Base-by-base conservation (phyloP, 2,797 vertebrate species). In the Cyprinodon diabolis region DNA sequence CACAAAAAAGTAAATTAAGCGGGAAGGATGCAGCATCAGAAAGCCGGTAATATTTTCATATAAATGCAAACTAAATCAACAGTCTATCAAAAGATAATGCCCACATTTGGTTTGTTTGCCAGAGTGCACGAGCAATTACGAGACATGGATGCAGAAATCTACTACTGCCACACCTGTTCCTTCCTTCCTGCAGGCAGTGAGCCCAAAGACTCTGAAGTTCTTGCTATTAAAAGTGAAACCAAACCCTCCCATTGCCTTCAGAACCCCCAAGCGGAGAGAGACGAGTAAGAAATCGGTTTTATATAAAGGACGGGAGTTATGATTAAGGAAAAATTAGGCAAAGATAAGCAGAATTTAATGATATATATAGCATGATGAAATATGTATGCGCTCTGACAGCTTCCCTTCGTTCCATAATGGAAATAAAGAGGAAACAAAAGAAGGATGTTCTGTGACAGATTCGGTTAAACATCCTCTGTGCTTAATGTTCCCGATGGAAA, bases 91-190 rank as follows among this genome's bases (percentile, higher is more conserved):
- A 77, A 70, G 68, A 87, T 68, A 54, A 75, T 45, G 66, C 48
- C 69, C 47, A 65, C 72, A 75, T 75, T 21, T 57, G 43, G 76
- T 71, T 63, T 6, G 57, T 83, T 82, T 81, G 52, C 63, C 23
- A 72, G 37, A 81, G 66, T 69, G 47, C 35, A 23, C 4, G 66
- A 84, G 75, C 13, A 58, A 5, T 76, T 81, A 80, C 15, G 11
- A 87, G 86, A 91, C 88, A 85, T 89, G 76, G 75, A 81, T 76
- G 62, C 13, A 72, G 62, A 51, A 77, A 84, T 85, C 74, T 51
- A 11, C 55, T 48, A 78, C 25, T 83, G 87, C 93, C 94, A 94
- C 94, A 94, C 93, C 93, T 93, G 90, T 92, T 93, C 93, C 93
- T 95, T 95, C 92, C 93, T 94, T 93, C 92, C 90, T 91, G 90